A percentile compares a stretch with the other conserved stretches of the same genome.
These are phyloP conservation scores for Clistopyga incitator DNA, from an alignment of 2,888 invertebrate species.

Conservation along the genomic window DNA sequence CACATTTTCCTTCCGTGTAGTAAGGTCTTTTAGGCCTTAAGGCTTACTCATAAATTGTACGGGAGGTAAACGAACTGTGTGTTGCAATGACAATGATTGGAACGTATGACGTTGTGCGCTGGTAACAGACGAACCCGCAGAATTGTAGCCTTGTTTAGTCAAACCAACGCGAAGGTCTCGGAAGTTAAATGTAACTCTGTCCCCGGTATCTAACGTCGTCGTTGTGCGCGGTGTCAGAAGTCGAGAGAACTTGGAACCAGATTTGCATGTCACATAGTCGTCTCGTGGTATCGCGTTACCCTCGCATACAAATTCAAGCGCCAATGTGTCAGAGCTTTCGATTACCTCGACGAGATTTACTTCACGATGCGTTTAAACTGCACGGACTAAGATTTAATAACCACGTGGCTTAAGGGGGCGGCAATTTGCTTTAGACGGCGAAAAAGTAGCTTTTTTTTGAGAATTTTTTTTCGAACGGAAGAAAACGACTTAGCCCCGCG, in stretches of 20 bases:
- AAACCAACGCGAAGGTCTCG: constrained; percentile 2
- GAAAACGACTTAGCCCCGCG: too few relatives aligned
- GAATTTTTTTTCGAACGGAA: too few relatives aligned
- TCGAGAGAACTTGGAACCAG: not conserved
- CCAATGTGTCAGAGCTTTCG: constrained; percentile 23
- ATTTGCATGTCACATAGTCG: constrained; percentile 2
- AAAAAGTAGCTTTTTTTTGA: too few relatives aligned
- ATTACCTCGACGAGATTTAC: constrained; percentile 23
- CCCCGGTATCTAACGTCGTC: not conserved
- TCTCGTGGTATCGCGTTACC: not conserved
- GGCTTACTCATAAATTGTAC: not conserved
- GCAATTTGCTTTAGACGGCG: too few relatives aligned
- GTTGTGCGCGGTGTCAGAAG: not conserved
- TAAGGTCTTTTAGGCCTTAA: not conserved
- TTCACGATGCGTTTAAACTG: constrained; percentile 34
- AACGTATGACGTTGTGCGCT: not conserved
- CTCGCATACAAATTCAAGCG: not conserved
- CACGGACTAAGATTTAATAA: not conserved
- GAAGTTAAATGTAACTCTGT: constrained; percentile 12
- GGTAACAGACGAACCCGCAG: not conserved
- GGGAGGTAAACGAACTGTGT: constrained; percentile 16
- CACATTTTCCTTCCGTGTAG: too few relatives aligned
- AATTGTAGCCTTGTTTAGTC: not conserved
- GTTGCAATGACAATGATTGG: not conserved
- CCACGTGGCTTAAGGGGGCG: not conserved